Evolutionary conservation across 2,888 invertebrate genomes (phyloP).

Genomic region (Laspeyria flexula): DNA sequence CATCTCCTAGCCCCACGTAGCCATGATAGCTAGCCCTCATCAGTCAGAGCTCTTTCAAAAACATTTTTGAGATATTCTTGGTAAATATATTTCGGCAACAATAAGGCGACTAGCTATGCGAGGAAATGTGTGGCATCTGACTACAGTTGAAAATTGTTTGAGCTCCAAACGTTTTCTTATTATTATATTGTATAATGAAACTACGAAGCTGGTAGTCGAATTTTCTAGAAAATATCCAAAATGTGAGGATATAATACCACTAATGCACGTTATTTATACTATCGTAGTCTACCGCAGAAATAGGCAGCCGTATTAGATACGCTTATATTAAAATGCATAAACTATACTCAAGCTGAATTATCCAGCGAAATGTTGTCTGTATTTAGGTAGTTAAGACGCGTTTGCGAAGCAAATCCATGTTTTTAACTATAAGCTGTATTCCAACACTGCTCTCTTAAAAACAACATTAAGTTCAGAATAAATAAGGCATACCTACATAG

Average conservation of each 20-base stretch:
- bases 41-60: not conserved
- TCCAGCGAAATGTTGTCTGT: not conserved
- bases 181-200: constrained; percentile 7
- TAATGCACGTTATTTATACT: not conserved
- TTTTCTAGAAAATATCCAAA: constrained; percentile 1
- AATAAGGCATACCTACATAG: no score
- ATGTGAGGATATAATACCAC: not conserved
- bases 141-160: constrained; percentile 1
- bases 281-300: not conserved
- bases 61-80: not conserved
- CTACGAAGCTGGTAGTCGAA: not conserved
- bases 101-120: not conserved
- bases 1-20: not conserved
- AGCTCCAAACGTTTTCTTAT: constrained; percentile 1
- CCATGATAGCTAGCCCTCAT: not conserved
- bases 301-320: not conserved
- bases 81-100: not conserved
- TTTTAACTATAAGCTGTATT: no score
- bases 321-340: not conserved
- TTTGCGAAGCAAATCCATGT: no score
- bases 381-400: not conserved
- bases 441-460: no score
- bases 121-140: not conserved
- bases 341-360: not conserved
- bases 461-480: no score